These are phyloP conservation scores for Falco cherrug DNA, from an alignment of 2,797 vertebrate genomes.

Conservation along the genomic window DNA sequence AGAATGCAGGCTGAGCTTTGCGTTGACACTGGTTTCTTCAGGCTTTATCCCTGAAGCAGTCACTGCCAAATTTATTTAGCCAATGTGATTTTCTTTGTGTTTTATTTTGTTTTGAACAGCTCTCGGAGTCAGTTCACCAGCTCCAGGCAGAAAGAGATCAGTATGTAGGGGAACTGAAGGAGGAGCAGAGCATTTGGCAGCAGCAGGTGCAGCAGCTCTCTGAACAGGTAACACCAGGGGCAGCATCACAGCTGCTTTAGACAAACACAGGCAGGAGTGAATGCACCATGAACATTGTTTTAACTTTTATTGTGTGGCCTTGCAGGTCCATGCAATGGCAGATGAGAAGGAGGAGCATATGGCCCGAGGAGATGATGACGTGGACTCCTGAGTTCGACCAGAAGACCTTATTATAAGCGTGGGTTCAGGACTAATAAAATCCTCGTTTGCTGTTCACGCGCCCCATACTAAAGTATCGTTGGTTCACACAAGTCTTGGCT, in stretches of 20 bases:
- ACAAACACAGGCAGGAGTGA: neutral
- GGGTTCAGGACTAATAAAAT: too few relatives aligned
- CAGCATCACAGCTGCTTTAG: neutral
- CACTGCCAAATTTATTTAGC: too few relatives aligned
- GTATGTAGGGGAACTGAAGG: conserved; percentile 87
- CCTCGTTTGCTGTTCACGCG: too few relatives aligned
- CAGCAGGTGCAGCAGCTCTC: conserved; percentile 89
- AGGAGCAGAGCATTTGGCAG: conserved; percentile 89
- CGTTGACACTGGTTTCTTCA: too few relatives aligned
- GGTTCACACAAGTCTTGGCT: too few relatives aligned
- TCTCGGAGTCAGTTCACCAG: conserved; percentile 84
- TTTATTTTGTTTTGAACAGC: conserved; percentile 70
- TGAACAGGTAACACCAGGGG: conserved; percentile 80
- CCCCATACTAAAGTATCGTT: too few relatives aligned
- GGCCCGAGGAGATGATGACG: neutral
- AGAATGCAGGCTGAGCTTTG: too few relatives aligned
- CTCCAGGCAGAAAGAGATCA: conserved; percentile 89
- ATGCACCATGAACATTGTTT: neutral
- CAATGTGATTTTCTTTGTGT: neutral
- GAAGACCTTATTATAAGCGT: too few relatives aligned
- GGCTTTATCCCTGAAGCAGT: too few relatives aligned
- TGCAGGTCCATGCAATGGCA: conserved; percentile 83
- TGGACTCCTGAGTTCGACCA: too few relatives aligned
- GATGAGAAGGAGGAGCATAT: conserved; percentile 86
- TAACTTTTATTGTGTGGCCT: neutral